phyloP scores from a whole-genome alignment of 2,113 vertebrate genomes.

The Clarias batrachus region DNA sequence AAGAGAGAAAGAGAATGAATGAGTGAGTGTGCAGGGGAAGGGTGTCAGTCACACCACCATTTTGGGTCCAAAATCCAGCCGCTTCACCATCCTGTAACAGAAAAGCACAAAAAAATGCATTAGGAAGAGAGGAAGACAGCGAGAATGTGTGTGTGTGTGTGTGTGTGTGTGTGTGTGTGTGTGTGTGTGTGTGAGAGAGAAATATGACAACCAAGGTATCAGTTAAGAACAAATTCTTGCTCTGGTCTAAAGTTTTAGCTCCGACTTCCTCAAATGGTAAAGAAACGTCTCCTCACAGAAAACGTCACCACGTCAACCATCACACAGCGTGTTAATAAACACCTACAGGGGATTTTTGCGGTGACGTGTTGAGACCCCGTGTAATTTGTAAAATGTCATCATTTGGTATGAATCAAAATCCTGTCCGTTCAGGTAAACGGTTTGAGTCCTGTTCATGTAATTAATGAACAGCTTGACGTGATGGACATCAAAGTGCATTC shows the following conservation, averaged over 20 bases:
- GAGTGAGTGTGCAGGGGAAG: too few species aligned
- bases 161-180: background rate
- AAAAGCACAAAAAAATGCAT: background rate
- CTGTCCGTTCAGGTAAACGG: background rate
- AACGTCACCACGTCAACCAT: background rate
- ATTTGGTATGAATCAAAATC: too few species aligned
- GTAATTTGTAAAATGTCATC: too few species aligned
- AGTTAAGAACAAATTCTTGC: background rate
- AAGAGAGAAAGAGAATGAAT: background rate
- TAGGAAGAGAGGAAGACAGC: background rate
- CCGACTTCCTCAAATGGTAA: background rate
- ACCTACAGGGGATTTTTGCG: background rate
- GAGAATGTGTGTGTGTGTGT: background rate
- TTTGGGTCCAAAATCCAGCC: slow-evolving; percentile 90
- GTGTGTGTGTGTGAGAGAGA: background rate
- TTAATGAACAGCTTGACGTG: too few species aligned
- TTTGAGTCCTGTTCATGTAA: too few species aligned
- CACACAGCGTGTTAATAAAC: background rate
- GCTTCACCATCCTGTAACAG: slow-evolving; percentile 72
- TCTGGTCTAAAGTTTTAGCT: background rate
- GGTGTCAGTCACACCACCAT: slow-evolving; percentile 81
- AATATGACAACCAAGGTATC: background rate
- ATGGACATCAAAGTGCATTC: too few species aligned
- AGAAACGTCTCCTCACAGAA: background rate
- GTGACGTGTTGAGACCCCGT: background rate